Conservation (phyloP, 2,113 vertebrate species). For the Aspidoscelis tigris region DNA sequence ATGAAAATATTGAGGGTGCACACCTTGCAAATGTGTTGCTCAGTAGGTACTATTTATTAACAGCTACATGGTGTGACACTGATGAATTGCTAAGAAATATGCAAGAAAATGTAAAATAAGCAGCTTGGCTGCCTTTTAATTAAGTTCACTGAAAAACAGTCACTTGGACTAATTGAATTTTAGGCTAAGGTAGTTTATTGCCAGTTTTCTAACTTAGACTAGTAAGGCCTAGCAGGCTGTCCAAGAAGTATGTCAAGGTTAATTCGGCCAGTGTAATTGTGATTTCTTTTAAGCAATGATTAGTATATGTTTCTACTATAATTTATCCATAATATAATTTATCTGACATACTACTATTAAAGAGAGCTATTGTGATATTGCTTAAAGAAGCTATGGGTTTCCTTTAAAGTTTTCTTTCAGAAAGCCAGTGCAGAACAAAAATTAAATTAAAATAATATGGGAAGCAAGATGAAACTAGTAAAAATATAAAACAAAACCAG, state of each 20-base stretch:
- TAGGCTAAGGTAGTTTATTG: neutral
- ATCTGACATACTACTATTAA: neutral
- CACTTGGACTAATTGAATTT: neutral
- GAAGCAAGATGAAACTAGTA: neutral
- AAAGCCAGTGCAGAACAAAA: too few species aligned
- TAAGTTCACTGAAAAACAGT: slow-evolving; percentile 4
- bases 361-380: neutral
- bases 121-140: slow-evolving; percentile 29
- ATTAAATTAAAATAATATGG: neutral
- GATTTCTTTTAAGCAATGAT: neutral
- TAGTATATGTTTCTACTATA: neutral
- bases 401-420: neutral
- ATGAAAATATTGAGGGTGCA: neutral
- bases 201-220: neutral
- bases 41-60: slow-evolving; percentile 1
- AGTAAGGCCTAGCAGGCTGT: too few species aligned
- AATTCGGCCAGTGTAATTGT: neutral
- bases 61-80: neutral
- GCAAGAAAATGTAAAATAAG: slow-evolving; percentile 25
- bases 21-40: neutral
- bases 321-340: too few species aligned
- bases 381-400: neutral
- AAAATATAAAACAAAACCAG: neutral
- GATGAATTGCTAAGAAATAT: slow-evolving; percentile 28
- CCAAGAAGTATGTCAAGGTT: neutral